A percentile compares a stretch with the other conserved stretches of the same genome.
Evolutionary conservation across 2,888 invertebrate species (phyloP).

Genomic region (Notocelia uddmanniana): DNA sequence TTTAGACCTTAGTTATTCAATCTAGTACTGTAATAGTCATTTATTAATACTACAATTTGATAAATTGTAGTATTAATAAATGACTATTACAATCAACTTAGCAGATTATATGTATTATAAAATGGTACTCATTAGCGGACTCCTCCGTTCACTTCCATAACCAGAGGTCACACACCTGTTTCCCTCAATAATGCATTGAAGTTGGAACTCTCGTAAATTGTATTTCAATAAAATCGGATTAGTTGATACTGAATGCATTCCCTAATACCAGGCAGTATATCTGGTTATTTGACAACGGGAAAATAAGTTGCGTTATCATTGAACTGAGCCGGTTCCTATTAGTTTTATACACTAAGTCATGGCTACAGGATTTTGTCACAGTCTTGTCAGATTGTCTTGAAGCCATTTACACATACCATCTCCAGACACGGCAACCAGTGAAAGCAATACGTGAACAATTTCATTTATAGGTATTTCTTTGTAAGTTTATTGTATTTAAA

Average conservation of each 20-base stretch:
- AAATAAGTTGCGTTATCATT: background rate
- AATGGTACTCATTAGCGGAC: no score
- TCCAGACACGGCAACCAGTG: conserved; percentile 9
- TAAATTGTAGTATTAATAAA: no score
- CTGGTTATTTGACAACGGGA: no score
- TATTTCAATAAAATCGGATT: background rate
- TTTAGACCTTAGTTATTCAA: no score
- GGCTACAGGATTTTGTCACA: background rate
- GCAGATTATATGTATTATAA: no score
- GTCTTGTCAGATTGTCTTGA: background rate
- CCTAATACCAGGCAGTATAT: background rate
- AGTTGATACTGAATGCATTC: background rate
- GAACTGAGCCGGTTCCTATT: background rate
- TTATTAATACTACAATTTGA: no score
- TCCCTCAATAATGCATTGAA: background rate
- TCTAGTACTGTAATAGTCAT: no score
- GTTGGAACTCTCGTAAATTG: background rate
- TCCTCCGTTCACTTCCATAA: no score
- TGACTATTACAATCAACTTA: no score
- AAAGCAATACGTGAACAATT: conserved; percentile 21
- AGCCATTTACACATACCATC: background rate
- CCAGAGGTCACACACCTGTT: background rate
- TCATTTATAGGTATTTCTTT: conserved; percentile 34
- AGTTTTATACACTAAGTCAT: background rate
- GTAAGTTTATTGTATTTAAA: conserved; percentile 22